Base-by-base conservation (phyloP, 2,888 invertebrate species). In the Dasypogon diadema region DNA sequence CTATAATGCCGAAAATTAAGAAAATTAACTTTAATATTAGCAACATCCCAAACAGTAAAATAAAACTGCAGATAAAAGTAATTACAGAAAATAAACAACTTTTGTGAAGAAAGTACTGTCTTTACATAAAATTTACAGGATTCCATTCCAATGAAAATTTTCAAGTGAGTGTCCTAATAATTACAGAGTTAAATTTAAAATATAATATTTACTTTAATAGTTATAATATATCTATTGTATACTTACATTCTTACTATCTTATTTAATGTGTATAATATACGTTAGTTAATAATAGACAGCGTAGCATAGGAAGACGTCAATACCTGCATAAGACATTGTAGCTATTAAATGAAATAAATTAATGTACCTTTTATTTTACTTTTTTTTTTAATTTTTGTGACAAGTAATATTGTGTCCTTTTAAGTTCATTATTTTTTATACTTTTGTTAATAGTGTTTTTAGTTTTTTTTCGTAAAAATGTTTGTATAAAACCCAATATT, bases 381-480 rank as follows among this genome's bases (percentile, higher is more conserved):
- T 77, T 56, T 74, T 34, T 65, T 55, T 74, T 80, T 82, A 81
- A 81, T 81, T 80, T 80, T 77, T 79, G 80, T 82, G 79, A 79
- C 80, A 78, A 81, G 80, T 80, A 80, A 80, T 26, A 58, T 60
- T 77, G 75, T 79, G 75, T 79, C 80, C 79, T 80, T 80, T 79
- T 82, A 79, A 80, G 78, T 78, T 81, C 80, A 77, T 76, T 73
- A 77, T 78, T 77, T 76, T 77, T n/a, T n/a, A n/a, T 68, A 75
- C 51, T 86, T 83, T 85, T 86, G 87, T 83, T 85, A 86, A 87
- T 87, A 87, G 84, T 87, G 87, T 86, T 86, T 87, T 87, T 87
- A n/a, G 83, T 86, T 75, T 54, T 65, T 68, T 74, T 34, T 51
- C 22, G 26, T 34, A 42, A 75, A 30, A 75, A 42, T 65, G 42